Percentiles rank a stretch among this genome's conserved stretches.
phyloP scores from a whole-genome alignment of 2,888 invertebrate species.

The Fissipunctia ypsillon region DNA sequence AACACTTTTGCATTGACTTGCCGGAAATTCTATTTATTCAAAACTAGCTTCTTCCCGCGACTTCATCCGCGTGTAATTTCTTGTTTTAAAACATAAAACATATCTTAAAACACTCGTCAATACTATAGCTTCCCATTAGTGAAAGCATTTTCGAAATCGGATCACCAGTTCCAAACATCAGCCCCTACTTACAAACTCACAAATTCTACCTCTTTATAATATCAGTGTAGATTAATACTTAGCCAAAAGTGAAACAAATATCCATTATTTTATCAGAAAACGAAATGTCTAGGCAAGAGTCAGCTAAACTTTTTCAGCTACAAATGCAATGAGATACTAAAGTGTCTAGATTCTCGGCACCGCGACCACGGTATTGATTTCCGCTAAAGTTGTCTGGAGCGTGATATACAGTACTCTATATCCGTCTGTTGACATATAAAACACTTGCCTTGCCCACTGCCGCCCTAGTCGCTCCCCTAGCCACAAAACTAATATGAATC shows the following conservation, averaged over 20 bases:
- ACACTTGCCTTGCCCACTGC: slow-evolving; percentile 39
- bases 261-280: background rate
- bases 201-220: background rate
- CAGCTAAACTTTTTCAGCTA: background rate
- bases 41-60: background rate
- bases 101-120: background rate
- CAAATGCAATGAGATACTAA: slow-evolving; percentile 15
- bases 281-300: background rate
- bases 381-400: slow-evolving; percentile 62
- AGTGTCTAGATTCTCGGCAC: slow-evolving; percentile 27
- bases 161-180: background rate
- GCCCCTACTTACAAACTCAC: background rate
- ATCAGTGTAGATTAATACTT: too few relatives aligned
- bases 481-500: slow-evolving; percentile 50
- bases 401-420: slow-evolving; percentile 39
- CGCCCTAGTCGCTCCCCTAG: slow-evolving; percentile 23
- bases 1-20: background rate
- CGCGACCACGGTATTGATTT: slow-evolving; percentile 61
- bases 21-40: background rate
- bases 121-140: background rate
- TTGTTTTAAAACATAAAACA: background rate
- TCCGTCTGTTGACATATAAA: slow-evolving; percentile 56
- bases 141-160: background rate
- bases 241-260: background rate
- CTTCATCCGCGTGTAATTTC: background rate